phyloP scores from a whole-genome alignment of 92 coral and sea anemone species.

The Umimayanthus kanabou region DNA sequence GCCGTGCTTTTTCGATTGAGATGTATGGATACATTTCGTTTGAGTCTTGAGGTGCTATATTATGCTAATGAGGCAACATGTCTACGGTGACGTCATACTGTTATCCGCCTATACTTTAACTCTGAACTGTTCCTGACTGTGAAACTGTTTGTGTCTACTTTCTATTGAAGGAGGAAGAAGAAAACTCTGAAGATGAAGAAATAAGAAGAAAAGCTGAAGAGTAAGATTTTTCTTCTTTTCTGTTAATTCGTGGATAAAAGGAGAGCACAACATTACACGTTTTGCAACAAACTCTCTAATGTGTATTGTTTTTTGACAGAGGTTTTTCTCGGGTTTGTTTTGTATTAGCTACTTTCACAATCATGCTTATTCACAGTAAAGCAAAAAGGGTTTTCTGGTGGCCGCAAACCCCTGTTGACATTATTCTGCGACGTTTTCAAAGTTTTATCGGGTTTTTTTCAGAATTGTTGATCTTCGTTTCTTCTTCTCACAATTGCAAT shows the following conservation, averaged over 20 bases:
- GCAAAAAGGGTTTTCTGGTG: no score
- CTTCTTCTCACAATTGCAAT: no score
- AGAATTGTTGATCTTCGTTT: no score
- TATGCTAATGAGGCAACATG: not conserved
- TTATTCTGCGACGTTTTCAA: no score
- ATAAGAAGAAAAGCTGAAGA: conserved; percentile 83
- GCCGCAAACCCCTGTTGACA: no score
- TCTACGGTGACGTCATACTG: no score
- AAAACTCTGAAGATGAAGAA: conserved; percentile 86
- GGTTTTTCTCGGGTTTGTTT: not conserved
- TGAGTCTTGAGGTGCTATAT: no score
- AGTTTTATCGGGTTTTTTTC: no score
- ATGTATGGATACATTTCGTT: no score
- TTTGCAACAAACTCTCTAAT: not conserved
- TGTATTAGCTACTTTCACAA: no score
- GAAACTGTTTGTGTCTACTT: not conserved
- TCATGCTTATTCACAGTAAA: no score
- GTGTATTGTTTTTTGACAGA: not conserved
- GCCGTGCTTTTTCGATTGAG: no score
- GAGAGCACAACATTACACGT: not conserved
- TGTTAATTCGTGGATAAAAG: not conserved
- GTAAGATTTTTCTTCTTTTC: conserved; percentile 55
- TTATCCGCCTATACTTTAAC: not conserved
- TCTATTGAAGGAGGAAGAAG: conserved; percentile 68
- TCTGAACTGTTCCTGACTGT: not conserved